Percentiles rank a stretch among this genome's conserved stretches.
These are phyloP conservation scores for Microtus agrestis DNA, from an alignment of 2,797 vertebrate species.

Conservation along the genomic window DNA sequence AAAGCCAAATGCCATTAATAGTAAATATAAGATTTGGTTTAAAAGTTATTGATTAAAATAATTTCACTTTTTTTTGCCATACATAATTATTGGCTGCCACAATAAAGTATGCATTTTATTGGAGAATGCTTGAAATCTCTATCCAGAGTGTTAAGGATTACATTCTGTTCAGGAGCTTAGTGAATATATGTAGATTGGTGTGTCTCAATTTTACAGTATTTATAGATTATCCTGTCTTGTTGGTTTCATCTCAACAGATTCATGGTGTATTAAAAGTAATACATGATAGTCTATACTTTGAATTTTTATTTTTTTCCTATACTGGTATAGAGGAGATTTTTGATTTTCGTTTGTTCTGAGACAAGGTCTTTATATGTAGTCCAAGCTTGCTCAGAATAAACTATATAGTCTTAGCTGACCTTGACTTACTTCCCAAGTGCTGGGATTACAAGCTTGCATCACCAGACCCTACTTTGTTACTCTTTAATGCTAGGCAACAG, in stretches of 20 bases:
- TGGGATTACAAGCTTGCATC: background rate
- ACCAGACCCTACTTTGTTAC: background rate
- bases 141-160: background rate
- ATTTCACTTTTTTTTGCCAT: slow-evolving; percentile 16
- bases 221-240: background rate
- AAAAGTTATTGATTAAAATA: background rate
- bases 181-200: background rate
- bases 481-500: background rate
- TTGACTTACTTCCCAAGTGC: background rate
- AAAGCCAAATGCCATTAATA: slow-evolving; percentile 49
- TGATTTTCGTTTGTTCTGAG: background rate
- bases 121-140: slow-evolving; percentile 41
- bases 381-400: background rate
- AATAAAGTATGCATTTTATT: slow-evolving; percentile 57
- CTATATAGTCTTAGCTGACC: background rate
- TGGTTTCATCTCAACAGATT: background rate
- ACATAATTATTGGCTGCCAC: background rate
- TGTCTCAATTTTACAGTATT: background rate
- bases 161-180: slow-evolving; percentile 40
- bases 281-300: background rate
- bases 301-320: background rate
- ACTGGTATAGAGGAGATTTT: background rate
- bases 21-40: slow-evolving; percentile 53
- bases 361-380: background rate
- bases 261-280: background rate